Percentiles rank a stretch among this genome's conserved stretches.
These are phyloP conservation scores for Rhinogobio ventralis DNA, from an alignment of 2,797 vertebrate genomes.

Conservation along the genomic window DNA sequence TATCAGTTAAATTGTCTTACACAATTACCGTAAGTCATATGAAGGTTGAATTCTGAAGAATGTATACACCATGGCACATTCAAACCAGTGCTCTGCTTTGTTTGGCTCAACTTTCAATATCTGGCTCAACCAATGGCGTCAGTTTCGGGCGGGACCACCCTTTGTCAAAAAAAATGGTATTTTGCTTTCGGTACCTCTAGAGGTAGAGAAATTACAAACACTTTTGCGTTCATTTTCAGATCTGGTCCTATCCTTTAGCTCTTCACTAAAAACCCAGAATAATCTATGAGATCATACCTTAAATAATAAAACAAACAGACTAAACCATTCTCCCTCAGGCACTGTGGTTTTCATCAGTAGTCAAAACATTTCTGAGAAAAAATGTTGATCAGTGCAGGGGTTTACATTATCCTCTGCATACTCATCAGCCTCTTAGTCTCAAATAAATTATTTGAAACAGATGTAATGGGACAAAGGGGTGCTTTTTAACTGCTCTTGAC, in stretches of 20 bases:
- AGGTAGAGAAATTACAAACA: background rate
- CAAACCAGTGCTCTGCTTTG: too few species aligned
- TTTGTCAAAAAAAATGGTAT: background rate
- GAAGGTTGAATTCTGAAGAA: background rate
- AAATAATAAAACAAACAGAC: slow-evolving; percentile 8
- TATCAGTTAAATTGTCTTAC: background rate
- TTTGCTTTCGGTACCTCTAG: background rate
- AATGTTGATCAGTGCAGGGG: background rate
- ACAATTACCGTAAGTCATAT: background rate
- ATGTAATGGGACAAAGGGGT: background rate
- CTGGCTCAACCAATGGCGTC: background rate
- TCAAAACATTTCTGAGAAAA: background rate
- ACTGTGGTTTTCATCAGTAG: background rate
- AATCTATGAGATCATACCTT: background rate
- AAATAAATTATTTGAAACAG: background rate
- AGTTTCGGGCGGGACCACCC: background rate
- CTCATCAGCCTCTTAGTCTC: background rate
- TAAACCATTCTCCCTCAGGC: background rate
- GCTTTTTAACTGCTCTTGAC: too few species aligned
- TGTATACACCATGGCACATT: background rate
- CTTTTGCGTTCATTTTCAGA: background rate
- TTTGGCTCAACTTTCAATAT: background rate
- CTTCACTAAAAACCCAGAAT: background rate
- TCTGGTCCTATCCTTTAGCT: background rate
- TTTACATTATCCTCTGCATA: background rate